Conservation (phyloP, 30 jellyfish, hydroid and myxozoan genomes). For the Turritopsis rubra region DNA sequence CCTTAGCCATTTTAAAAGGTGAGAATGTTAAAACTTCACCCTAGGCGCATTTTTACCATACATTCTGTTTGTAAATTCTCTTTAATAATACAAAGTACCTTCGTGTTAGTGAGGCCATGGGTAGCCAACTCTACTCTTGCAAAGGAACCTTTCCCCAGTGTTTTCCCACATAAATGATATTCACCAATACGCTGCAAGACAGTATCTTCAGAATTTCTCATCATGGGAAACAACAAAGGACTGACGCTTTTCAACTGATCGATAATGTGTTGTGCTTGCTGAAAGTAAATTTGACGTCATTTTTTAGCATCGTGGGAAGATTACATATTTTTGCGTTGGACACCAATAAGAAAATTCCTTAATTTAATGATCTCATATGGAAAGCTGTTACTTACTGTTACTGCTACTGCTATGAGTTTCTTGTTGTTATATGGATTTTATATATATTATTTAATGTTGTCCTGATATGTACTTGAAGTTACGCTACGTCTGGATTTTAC, state of each 20-base stretch:
- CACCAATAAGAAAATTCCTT: too few relatives aligned
- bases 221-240: not conserved
- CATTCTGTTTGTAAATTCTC: too few relatives aligned
- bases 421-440: too few relatives aligned
- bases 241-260: not conserved
- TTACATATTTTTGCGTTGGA: too few relatives aligned
- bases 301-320: too few relatives aligned
- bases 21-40: not conserved
- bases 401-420: too few relatives aligned
- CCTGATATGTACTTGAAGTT: too few relatives aligned
- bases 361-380: too few relatives aligned
- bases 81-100: conserved; percentile 28
- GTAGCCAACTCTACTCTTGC: conserved; percentile 76
- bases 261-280: not conserved
- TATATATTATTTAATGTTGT: too few relatives aligned
- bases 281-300: conserved; percentile 11
- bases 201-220: not conserved
- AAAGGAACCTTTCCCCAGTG: conserved; percentile 73
- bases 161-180: conserved; percentile 41
- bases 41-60: too few relatives aligned
- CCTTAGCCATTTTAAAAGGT: not conserved
- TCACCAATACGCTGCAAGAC: conserved; percentile 40
- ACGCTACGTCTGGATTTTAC: too few relatives aligned
- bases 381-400: too few relatives aligned
- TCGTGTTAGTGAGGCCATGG: conserved; percentile 50